Evolutionary conservation across 1,140 invertebrate species (phyloP).

Genomic region (Pseudomyrmex dendroicus): DNA sequence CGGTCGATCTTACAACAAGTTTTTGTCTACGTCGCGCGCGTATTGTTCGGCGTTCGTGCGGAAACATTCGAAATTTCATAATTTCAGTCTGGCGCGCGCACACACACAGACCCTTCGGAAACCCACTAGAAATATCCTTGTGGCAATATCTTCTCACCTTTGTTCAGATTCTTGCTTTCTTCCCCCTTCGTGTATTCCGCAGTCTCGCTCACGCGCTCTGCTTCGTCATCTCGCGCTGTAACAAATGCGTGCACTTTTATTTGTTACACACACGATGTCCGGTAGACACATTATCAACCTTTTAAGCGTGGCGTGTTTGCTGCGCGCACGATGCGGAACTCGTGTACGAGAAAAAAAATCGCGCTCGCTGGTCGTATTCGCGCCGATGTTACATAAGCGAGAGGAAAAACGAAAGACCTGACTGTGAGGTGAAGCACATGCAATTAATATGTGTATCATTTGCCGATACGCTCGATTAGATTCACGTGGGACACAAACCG

Average conservation of each 20-base stretch:
- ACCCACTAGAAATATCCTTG: no score
- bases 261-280: conserved; percentile 19
- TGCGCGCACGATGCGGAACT: background rate
- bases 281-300: conserved; percentile 22
- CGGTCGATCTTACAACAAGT: background rate
- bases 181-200: conserved; percentile 48
- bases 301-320: conserved; percentile 5
- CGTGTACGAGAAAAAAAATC: no score
- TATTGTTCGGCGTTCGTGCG: conserved; percentile 29
- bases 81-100: no score
- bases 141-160: conserved; percentile 64
- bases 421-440: background rate
- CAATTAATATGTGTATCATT: no score
- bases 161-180: conserved; percentile 71
- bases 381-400: background rate
- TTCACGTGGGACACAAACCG: background rate
- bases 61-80: no score
- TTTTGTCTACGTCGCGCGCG: background rate
- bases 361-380: no score
- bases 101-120: no score
- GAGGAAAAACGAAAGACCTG: background rate
- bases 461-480: background rate
- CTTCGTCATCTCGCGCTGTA: conserved; percentile 68
- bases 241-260: conserved; percentile 40
- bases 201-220: conserved; percentile 64